Evolutionary conservation across 2,113 vertebrate species (phyloP), one percentile per base, ranked within the genome.

Genomic region (Pachypanchax playfairii): DNA sequence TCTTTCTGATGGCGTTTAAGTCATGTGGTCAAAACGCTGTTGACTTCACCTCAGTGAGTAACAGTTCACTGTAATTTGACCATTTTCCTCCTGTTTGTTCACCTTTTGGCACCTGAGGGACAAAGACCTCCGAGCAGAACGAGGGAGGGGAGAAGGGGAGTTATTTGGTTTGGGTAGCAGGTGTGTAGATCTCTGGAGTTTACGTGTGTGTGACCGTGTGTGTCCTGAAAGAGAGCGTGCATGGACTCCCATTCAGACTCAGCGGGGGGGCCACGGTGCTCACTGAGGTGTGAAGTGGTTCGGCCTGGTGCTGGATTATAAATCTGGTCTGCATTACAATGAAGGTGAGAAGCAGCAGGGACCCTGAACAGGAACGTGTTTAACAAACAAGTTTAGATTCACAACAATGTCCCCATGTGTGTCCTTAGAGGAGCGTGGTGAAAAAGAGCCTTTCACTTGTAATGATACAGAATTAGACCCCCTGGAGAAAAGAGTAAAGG

Each of bases 241-340:
- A 68, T 44, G 71, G 74, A 78, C 61, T 75, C 73, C 65, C 61
- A 39, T 73, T 64, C 71, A 80, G 44, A 56, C 84, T 70, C 88
- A 81, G 85, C 75, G 14, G 79, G 87, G n/a, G 49, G 80, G 33
- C 69, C 39, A 1, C 51, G 38, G 77, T 64, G 62, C 26, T 79
- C 75, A 83, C 66, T 2, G 70, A 86, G 80, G 87, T 88, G 87
- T 84, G 84, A 90, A 88, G 80, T 86, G 85, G 77, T 70, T 77
- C 25, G 10, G 64, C 73, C 76, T 53, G 60, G 78, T 63, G 65
- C 56, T 35, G 75, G 78, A 81, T 83, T 73, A 84, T 73, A 87
- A 84, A 80, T 73, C 75, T 67, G 57, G 61, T 42, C 73, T 42
- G 80, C 87, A 81, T 88, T 71, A 87, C 80, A 90, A 90, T 82